Conservation (phyloP, 2,113 vertebrate species). For the Todiramphus saurophagus region DNA sequence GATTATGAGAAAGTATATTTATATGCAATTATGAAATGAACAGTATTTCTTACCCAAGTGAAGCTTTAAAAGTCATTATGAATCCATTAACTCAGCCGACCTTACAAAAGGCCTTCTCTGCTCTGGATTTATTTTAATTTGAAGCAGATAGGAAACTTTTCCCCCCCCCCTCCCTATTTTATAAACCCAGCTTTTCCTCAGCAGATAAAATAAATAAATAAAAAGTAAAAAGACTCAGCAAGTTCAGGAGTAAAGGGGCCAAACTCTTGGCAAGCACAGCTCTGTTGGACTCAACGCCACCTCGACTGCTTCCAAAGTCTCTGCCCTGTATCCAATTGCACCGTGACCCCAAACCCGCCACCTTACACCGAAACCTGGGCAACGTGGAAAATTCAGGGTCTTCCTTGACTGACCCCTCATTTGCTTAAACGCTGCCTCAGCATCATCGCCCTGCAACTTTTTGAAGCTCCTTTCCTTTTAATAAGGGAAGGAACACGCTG, state of each 20-base stretch:
- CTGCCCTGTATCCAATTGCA: fast-evolving
- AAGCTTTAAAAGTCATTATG: constrained; percentile 86
- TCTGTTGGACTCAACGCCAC: fast-evolving
- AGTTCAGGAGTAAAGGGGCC: not conserved
- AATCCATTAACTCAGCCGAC: constrained; percentile 87
- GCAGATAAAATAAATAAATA: not conserved
- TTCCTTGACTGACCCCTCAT: not conserved
- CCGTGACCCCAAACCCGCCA: not conserved
- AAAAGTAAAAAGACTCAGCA: not conserved
- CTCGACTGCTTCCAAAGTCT: not conserved
- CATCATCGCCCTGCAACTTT: not conserved
- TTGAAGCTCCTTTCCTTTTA: not conserved
- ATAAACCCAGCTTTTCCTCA: not conserved
- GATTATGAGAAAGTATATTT: constrained; percentile 85
- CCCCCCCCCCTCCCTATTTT: not conserved
- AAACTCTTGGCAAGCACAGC: not conserved
- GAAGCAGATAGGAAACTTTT: constrained; percentile 65
- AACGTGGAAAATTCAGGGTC: fast-evolving
- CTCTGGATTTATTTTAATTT: constrained; percentile 81
- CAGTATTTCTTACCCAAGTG: constrained; percentile 82
- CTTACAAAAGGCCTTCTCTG: constrained; percentile 81
- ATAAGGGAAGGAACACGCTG: not conserved
- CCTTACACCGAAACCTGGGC: not conserved
- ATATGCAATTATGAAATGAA: constrained; percentile 86
- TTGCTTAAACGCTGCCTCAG: not conserved